phyloP scores from a whole-genome alignment of 2,797 vertebrate species.

The Brachyalestes nurse region DNA sequence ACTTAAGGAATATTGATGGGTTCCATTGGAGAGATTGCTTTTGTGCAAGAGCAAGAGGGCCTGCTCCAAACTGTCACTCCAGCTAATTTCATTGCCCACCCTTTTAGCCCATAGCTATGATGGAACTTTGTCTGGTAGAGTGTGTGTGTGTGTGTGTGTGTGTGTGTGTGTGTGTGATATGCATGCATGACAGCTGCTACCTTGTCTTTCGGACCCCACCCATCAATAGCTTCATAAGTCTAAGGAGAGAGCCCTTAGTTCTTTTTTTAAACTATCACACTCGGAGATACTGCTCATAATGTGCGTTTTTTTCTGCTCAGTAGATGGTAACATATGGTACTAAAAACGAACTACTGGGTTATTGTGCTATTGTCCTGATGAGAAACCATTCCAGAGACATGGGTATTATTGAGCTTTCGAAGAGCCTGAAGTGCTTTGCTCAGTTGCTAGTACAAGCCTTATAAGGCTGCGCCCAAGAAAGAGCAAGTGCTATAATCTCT shows the following conservation, averaged over 20 bases:
- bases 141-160: constrained; percentile 27
- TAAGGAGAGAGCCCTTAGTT: constrained; percentile 50
- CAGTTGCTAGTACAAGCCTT: not conserved
- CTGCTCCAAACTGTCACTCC: constrained; percentile 58
- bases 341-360: not conserved
- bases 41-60: constrained; percentile 49
- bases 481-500: constrained; percentile 13
- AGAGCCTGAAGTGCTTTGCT: not conserved
- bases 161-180: constrained; percentile 5
- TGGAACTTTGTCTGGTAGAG: constrained; percentile 35
- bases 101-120: constrained; percentile 56
- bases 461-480: not conserved
- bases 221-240: constrained; percentile 51
- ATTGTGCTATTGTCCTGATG: not conserved
- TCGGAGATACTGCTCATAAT: not conserved
- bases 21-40: constrained; percentile 67
- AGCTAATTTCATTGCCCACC: constrained; percentile 69
- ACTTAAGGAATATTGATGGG: constrained; percentile 64
- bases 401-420: not conserved
- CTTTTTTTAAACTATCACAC: not conserved
- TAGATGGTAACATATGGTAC: not conserved
- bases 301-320: not conserved
- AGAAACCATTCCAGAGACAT: not conserved
- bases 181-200: constrained; percentile 32
- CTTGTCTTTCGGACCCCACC: constrained; percentile 39